These are phyloP conservation scores for Sphaerodactylus townsendi DNA, from an alignment of 2,113 vertebrate species.

Conservation along the genomic window DNA sequence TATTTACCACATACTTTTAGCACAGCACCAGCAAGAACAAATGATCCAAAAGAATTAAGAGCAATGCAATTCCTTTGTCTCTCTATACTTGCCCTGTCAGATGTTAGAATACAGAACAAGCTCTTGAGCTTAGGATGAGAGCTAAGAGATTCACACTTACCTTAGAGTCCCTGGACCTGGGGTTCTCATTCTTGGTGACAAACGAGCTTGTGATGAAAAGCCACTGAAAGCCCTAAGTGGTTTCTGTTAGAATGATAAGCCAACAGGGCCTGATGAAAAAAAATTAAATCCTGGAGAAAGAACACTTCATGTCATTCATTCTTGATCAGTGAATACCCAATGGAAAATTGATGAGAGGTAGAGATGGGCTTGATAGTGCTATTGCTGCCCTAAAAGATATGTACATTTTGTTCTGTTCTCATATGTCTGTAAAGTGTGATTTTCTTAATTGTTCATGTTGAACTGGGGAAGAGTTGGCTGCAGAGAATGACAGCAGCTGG, in stretches of 20 bases:
- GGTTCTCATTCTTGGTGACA: neutral
- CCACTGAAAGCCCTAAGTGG: neutral
- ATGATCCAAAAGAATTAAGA: no score
- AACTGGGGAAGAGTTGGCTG: neutral
- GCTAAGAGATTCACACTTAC: neutral
- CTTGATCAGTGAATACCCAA: neutral
- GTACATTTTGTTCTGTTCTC: neutral
- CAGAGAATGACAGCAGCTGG: neutral
- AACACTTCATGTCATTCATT: neutral
- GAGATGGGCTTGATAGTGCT: neutral
- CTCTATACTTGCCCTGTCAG: no score
- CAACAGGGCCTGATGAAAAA: neutral
- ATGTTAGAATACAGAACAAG: no score
- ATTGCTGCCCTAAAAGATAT: neutral
- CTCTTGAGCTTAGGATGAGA: no score
- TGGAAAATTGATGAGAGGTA: neutral
- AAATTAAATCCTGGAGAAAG: neutral
- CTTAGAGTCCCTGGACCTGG: neutral
- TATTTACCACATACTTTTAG: no score
- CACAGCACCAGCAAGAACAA: no score
- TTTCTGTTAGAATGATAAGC: no score
- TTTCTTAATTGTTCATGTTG: neutral
- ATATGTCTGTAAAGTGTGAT: neutral
- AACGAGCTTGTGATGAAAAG: neutral
- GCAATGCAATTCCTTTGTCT: no score